Percentiles rank a stretch among this genome's conserved stretches.
Conservation (phyloP, 35 echinoderm and acorn worm genomes). For the Apostichopus parvimensis region DNA sequence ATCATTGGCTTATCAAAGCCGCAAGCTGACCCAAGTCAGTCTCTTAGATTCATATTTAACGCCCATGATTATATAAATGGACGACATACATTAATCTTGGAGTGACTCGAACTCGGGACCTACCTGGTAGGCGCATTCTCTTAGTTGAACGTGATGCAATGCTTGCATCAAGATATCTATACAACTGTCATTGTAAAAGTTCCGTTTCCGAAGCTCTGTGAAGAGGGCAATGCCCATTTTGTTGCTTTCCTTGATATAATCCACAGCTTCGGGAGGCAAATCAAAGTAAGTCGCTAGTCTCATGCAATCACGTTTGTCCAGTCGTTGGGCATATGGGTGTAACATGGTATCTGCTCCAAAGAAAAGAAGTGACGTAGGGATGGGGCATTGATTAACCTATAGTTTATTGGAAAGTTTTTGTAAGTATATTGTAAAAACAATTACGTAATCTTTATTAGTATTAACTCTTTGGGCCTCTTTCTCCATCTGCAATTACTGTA, state of each 20-base stretch:
- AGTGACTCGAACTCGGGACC: background rate
- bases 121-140: background rate
- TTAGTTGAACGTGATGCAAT: background rate
- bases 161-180: background rate
- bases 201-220: background rate
- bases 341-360: background rate
- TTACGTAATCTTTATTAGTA: no score
- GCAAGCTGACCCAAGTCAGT: no score
- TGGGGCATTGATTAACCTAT: no score
- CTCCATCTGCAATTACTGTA: no score
- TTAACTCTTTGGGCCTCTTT: no score
- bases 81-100: no score
- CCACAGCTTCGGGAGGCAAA: background rate
- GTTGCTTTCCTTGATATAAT: background rate
- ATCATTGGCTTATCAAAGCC: no score
- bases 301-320: conserved; percentile 4
- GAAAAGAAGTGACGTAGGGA: background rate
- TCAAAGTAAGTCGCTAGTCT: background rate
- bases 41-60: no score
- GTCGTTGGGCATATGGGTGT: background rate
- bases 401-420: no score
- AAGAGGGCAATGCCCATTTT: background rate
- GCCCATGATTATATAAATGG: no score
- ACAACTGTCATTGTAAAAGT: background rate
- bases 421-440: no score